Percentiles rank a stretch among this genome's conserved stretches.
Evolutionary conservation across 37 sponge, comb jelly and placozoan species (phyloP).

Genomic region (Lycopodina hypogea): DNA sequence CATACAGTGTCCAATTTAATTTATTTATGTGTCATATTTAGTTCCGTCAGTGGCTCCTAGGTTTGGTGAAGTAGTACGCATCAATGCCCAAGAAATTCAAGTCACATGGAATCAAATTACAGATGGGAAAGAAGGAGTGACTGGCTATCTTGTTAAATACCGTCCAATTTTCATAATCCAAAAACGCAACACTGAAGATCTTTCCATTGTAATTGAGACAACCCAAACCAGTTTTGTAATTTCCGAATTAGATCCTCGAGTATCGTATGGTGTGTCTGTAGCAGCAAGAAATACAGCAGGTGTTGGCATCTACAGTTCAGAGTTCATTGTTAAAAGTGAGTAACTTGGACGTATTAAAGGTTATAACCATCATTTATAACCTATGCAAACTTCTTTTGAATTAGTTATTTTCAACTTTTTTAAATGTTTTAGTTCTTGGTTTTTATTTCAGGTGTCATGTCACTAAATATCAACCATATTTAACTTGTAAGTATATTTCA

Average conservation of each 20-base stretch:
- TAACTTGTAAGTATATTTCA: too few species aligned
- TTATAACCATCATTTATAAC: neutral
- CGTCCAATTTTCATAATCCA: neutral
- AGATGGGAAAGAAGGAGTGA: neutral
- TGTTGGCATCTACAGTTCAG: conserved; percentile 5
- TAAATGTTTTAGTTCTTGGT: too few species aligned
- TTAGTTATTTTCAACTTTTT: too few species aligned
- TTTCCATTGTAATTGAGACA: neutral
- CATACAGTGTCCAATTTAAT: neutral
- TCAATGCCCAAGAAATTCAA: conserved; percentile 25
- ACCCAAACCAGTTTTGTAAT: neutral
- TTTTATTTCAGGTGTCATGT: too few species aligned
- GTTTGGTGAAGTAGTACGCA: neutral
- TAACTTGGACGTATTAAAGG: too few species aligned
- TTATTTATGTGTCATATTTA: neutral
- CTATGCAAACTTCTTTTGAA: too few species aligned
- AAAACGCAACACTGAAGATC: neutral
- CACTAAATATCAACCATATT: too few species aligned
- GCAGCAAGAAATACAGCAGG: conserved; percentile 27
- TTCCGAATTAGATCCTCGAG: neutral
- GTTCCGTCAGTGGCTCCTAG: conserved; percentile 20
- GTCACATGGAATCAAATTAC: conserved; percentile 14
- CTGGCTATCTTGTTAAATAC: conserved; percentile 1
- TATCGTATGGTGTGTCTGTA: conserved; percentile 17
- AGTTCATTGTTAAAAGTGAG: conserved; percentile 15